Base-by-base conservation (phyloP, 2,888 invertebrate genomes). In the Polylopha cassiicola region DNA sequence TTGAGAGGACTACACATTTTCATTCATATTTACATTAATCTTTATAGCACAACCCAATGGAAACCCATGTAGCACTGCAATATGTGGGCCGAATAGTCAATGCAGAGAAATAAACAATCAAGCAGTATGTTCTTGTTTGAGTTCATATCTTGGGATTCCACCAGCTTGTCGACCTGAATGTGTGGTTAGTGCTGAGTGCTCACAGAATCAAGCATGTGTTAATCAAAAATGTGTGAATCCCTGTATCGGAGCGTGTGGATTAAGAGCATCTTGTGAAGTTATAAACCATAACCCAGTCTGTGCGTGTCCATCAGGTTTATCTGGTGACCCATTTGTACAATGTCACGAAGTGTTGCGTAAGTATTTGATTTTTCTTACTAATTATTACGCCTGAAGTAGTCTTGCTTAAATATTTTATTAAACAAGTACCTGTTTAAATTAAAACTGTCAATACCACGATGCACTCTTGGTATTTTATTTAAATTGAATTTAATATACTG, bases 251-350 rank as follows among this genome's bases (percentile, higher is more conserved):
- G 86, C 89, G 31, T 95, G 92, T 54, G 92, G 92, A 33, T 53
- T 88, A 30, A 76, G 86, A 61, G 88, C 92, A 30, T 79, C 79
- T 20, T 89, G 92, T 61, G 82, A 82, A 54, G 92, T 93, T 2
- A 85, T 91, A 13, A 92, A 91, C 65, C 94, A 94, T 57, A 90
- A 89, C 43, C 92, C 94, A 2, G 87, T 89, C 18, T 95, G 95
- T 65, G 84, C 89, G 2, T 95, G 94, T 60, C 87, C 89, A 66
- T 78, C 75, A 66, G 88, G 89, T 21, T 88, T 87, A 53, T 88
- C 88, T 1, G 92, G 92, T 4, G 90, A 92, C 76, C 90, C 91
- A 15, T 90, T 90, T 55, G 77, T 80, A 36, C 68, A 76, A 57
- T 88, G 91, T 65, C 82, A 55, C 41, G 62, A 68, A 50, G 46